Base-by-base conservation (phyloP, 2,888 invertebrate genomes). In the Diaphora mendica region DNA sequence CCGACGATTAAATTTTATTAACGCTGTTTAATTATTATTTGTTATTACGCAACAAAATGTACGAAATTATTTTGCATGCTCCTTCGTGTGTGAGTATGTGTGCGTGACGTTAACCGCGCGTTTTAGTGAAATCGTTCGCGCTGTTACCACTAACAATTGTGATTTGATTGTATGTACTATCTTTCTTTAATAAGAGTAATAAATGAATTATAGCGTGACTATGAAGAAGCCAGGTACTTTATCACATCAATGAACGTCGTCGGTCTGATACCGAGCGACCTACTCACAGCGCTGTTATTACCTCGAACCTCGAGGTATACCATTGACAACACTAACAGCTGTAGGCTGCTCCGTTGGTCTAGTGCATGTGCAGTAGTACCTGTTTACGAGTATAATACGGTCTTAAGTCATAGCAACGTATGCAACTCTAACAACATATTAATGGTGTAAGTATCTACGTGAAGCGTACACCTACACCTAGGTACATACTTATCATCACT, bases 11-110 rank as follows among this genome's bases (percentile, higher is more conserved):
- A 39, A 35, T 17, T 69, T 69, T 69, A 69, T 69, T 55, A 55
- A 68, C 62, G 67, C 39, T 59, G 9, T 48, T 68, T 71, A 51
- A 71, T 73, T 68, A 69, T 26, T 70, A n/a, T 70, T 62, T 44
- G 3, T 68, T n/a, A 39, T 73, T 73, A 55, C 68, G 62, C 71
- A 66, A 73, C 17, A 33, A 26, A 13, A 35, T 62, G 42, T 30
- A 42, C 65, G 7, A 30, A 62, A 65, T 68, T 71, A 62, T 71
- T 73, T 65, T 64, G 44, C 64, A 68, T 51, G 26, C 64, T 70
- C 48, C 26, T 39, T 1, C 23, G 7, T 15, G 48, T 20, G 39
- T 39, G 39, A 11, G 39, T 39, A 11, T 39, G 17, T 15, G 42
- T 23, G 69, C 5, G 13, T 70, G 35, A 66, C 20, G 39, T 48